These are phyloP conservation scores for Platyrinchus mystaceus DNA, from an alignment of 2,797 vertebrate species.

Conservation along the genomic window DNA sequence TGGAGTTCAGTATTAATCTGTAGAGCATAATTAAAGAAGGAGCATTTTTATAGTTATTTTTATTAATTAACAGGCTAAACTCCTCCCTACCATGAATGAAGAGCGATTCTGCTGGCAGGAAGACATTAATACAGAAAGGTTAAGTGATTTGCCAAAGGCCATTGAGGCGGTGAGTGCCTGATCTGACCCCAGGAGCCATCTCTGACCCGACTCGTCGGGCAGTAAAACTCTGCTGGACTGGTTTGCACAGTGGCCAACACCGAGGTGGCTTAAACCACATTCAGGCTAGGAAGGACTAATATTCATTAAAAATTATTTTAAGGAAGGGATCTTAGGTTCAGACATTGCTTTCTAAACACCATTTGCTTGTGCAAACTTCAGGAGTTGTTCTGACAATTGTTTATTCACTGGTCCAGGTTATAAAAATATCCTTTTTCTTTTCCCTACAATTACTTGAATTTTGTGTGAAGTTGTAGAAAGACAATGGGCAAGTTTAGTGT, in stretches of 20 bases:
- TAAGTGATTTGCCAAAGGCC: constrained; percentile 50
- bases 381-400: background rate
- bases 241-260: background rate
- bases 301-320: background rate
- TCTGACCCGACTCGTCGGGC: constrained; percentile 6
- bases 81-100: background rate
- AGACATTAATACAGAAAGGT: constrained; percentile 40
- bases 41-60: background rate
- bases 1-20: background rate
- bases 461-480: background rate
- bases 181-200: constrained; percentile 28
- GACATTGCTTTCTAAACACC: background rate
- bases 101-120: background rate
- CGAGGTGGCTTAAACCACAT: background rate
- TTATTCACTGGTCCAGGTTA: background rate
- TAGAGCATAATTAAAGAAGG: background rate
- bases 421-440: background rate
- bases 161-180: constrained; percentile 2
- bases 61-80: constrained; percentile 8
- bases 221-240: background rate
- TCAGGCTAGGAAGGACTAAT: background rate
- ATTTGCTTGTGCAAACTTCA: background rate
- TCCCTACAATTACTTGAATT: background rate
- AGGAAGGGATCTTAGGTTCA: background rate
- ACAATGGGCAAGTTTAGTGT: background rate